Evolutionary conservation across 2,888 invertebrate genomes (phyloP).

Genomic region (Brenthis daphne): DNA sequence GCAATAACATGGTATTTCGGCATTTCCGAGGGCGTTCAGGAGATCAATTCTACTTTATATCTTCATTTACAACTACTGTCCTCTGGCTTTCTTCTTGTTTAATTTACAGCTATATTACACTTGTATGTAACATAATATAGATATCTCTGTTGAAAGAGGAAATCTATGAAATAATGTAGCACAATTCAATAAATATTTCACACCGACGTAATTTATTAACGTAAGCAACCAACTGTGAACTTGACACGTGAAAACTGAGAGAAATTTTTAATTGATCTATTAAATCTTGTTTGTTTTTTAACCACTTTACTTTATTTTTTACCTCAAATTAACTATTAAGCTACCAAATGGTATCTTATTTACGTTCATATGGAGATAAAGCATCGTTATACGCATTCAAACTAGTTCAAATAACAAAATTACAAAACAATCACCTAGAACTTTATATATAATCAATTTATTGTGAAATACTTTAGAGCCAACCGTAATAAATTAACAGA

Average conservation of each 20-base stretch:
- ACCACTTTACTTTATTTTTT: neutral
- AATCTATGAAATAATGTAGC: neutral
- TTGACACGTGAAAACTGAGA: constrained; percentile 14
- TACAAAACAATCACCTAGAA: constrained; percentile 25
- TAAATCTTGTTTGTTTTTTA: neutral
- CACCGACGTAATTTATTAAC: constrained; percentile 17
- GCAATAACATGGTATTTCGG: constrained; percentile 27
- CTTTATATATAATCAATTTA: constrained; percentile 34
- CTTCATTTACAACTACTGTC: neutral
- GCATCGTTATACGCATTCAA: too few relatives aligned
- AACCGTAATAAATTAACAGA: constrained; percentile 39
- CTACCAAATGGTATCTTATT: too few relatives aligned
- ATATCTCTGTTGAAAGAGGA: too few relatives aligned
- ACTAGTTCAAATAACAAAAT: neutral
- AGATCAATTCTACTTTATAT: constrained; percentile 14
- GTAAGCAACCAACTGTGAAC: constrained; percentile 23
- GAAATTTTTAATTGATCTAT: constrained; percentile 25
- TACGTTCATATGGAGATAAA: too few relatives aligned
- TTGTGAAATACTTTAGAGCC: constrained; percentile 31
- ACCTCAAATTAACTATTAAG: neutral
- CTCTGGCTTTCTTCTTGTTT: neutral
- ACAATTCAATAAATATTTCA: constrained; percentile 4
- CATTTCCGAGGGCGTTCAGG: constrained; percentile 11
- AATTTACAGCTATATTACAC: too few relatives aligned
- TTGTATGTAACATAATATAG: too few relatives aligned